Evolutionary conservation across 2,888 invertebrate species (phyloP).

Genomic region (Brachypalpus laphriformis): DNA sequence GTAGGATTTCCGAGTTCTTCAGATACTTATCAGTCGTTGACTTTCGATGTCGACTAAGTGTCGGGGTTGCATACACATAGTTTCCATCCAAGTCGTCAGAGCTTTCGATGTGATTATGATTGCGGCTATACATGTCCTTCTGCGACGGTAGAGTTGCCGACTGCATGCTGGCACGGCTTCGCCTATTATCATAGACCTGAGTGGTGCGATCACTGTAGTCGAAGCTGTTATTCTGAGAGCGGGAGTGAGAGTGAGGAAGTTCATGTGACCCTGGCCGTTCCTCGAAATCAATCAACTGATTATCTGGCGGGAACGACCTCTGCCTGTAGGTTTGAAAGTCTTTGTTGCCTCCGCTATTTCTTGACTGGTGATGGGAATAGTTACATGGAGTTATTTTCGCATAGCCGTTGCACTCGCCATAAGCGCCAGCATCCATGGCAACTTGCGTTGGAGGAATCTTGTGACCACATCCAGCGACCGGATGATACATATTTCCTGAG

Average conservation of each 20-base stretch:
- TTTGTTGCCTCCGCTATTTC: slow-evolving; percentile 60
- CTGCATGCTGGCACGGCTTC: slow-evolving; percentile 39
- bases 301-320: slow-evolving; percentile 79
- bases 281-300: slow-evolving; percentile 81
- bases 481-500: slow-evolving; percentile 68
- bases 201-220: slow-evolving; percentile 76
- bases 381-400: slow-evolving; percentile 78
- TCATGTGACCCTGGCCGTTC: slow-evolving; percentile 79
- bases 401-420: slow-evolving; percentile 75
- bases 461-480: slow-evolving; percentile 55
- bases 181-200: slow-evolving; percentile 70
- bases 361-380: slow-evolving; percentile 74
- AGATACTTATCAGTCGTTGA: slow-evolving; percentile 76
- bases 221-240: slow-evolving; percentile 75
- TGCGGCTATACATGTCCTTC: slow-evolving; percentile 60
- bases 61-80: slow-evolving; percentile 78
- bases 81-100: slow-evolving; percentile 77
- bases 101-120: slow-evolving; percentile 72
- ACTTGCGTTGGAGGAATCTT: slow-evolving; percentile 73
- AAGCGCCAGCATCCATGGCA: slow-evolving; percentile 68
- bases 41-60: slow-evolving; percentile 75
- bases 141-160: slow-evolving; percentile 60
- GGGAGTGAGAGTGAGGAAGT: slow-evolving; percentile 75
- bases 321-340: slow-evolving; percentile 77
- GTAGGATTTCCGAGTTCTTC: slow-evolving; percentile 77